Evolutionary conservation across 2,888 invertebrate genomes (phyloP), one percentile per base, ranked within the genome.

Genomic region (Syritta pipiens): DNA sequence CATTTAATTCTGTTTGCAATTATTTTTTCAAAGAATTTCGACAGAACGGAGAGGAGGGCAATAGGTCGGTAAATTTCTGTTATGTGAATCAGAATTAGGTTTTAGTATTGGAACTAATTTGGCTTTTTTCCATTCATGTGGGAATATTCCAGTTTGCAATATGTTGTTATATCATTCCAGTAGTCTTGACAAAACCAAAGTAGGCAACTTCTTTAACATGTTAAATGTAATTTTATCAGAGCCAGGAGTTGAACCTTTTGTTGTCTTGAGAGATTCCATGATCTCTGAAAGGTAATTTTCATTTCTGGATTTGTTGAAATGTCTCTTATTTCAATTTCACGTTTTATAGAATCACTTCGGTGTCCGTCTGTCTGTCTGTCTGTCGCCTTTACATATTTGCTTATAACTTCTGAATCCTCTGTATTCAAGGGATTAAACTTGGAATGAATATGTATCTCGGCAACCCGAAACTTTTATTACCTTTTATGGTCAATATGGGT

Each of bases 91-190:
- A 1, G 28, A 1, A 4, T 53, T 35, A 14, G 37, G 37, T 40
- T 53, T 53, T 3, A 19, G 30, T 2, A 37, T 24, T 1, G 53
- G 53, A 17, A 37, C 37, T 12, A 53, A 20, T 14, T 37, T 22
- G 4, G 53, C 24, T 26, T 55, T 55, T 40, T 55, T 26, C 55
- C 40, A 19, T 14, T 42, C 26, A 26, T 55, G 55, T 14, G 55
- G 55, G 9, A 14, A 53, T 14, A 7, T n/a, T n/a, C 40, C 55
- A n/a, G 1, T 28, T 26, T 55, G 9, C 0, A 40, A 10, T 3
- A 40, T 19, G 42, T 26, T 40, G 17, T 37, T 55, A 17, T 55
- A 55, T 3, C 22, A 20, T 2, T 14, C 26, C 3, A 28, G 1
- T 4, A 55, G 1, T 28, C 19, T 42, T 6, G 7, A 6, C 19